Percentiles rank a stretch among this genome's conserved stretches.
Evolutionary conservation across 2,888 invertebrate genomes (phyloP).

Genomic region (Ichneumoninae sp.): DNA sequence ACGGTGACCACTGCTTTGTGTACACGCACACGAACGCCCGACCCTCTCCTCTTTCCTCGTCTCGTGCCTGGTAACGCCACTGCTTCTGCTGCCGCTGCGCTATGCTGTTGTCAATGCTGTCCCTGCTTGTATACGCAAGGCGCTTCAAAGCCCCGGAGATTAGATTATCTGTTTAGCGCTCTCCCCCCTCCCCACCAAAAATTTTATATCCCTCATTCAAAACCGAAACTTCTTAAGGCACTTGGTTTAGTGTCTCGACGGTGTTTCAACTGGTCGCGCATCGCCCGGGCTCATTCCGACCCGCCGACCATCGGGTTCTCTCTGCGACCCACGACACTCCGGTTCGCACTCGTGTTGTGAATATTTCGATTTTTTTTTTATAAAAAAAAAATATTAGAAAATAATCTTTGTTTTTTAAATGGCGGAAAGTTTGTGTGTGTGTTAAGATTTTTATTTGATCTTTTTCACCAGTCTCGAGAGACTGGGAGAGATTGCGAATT

Average conservation of each 20-base stretch:
- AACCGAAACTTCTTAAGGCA: conserved; percentile 78
- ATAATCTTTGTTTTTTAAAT: background rate
- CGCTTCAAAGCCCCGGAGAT: conserved; percentile 70
- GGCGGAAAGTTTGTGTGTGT: conserved; percentile 10
- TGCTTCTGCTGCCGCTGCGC: conserved; percentile 12
- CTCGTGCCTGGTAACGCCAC: background rate
- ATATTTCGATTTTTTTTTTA: background rate
- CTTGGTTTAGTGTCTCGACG: conserved; percentile 74
- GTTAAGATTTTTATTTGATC: background rate
- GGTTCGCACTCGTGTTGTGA: background rate
- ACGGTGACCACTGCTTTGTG: background rate
- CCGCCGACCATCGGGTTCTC: conserved; percentile 13
- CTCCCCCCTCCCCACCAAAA: conserved; percentile 51
- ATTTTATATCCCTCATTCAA: conserved; percentile 76
- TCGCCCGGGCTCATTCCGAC: conserved; percentile 32
- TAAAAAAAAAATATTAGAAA: background rate
- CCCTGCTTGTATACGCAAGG: conserved; percentile 42
- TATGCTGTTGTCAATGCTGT: conserved; percentile 22
- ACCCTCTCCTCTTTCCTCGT: background rate
- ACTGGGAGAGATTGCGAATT: conserved; percentile 3
- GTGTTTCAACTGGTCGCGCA: conserved; percentile 62
- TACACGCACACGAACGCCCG: conserved; percentile 5
- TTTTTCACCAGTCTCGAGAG: background rate
- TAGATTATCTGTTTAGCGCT: conserved; percentile 76
- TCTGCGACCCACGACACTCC: background rate